Evolutionary conservation across 2,797 vertebrate species (phyloP), one percentile per base, ranked within the genome.

Genomic region (Lacerta bilineata): DNA sequence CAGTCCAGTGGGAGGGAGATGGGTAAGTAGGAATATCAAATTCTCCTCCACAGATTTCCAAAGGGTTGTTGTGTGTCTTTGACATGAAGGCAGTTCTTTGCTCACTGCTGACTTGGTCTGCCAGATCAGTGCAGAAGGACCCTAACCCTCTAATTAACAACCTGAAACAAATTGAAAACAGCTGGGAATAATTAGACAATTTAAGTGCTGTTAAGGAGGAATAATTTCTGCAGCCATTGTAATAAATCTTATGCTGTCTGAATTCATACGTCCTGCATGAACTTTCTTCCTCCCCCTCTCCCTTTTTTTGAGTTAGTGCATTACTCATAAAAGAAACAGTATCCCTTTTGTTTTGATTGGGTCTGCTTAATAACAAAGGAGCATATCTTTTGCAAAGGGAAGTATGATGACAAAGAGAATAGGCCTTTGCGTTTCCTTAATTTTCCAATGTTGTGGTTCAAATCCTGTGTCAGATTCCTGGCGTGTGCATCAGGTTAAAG

Each of bases 211-310:
- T 97, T 98, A 97, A 98, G 97, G 97, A 98, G 98, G 98, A 98
- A 98, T 99, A 98, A 99, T 99, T 99, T 98, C 97, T 98, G 96
- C 95, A 97, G 98, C 97, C 97, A 97, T 98, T 92, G 97, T 97
- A 98, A 99, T 99, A 99, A 99, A 99, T 99, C 99, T 99, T 99
- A 95, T 87, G 98, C 98, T 99, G 99, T 99, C 98, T 80, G 88
- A 97, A 96, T 93, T 95, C 94, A 98, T 98, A 98, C 88, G 74
- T 97, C 97, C 97, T 97, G 97, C 87, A 91, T 97, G 98, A 98
- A 97, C 97, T 97, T 97, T 97, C 97, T 20, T 33, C 43, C 41
- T 55, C n/a, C n/a, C 25, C 2, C 27, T 2, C 11, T 17, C 27
- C 36, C 33, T 20, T n/a, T 72, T 75, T 72, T 92, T 94, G 96